Conservation (phyloP, 2,797 vertebrate species). For the Epinephelus coioides region DNA sequence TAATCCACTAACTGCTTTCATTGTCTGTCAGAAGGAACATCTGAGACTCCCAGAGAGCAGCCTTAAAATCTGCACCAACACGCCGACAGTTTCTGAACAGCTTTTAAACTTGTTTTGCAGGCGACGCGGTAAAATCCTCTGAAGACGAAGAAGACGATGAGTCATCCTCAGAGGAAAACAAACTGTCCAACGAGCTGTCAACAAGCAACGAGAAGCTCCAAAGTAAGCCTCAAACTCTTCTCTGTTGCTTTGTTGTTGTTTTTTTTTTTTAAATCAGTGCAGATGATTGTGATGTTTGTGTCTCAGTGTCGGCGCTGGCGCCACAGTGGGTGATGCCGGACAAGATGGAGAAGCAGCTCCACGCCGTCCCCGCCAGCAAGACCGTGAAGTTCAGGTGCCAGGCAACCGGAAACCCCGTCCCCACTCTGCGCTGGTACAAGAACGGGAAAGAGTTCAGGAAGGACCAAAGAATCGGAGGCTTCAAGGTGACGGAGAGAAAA, state of each 20-base stretch:
- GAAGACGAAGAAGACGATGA: constrained; percentile 93
- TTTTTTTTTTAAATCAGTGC: neutral
- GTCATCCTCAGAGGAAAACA: constrained; percentile 94
- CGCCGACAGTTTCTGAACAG: no score
- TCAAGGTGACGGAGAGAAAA: constrained; percentile 85
- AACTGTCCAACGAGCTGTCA: constrained; percentile 77
- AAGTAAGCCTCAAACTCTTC: constrained; percentile 52
- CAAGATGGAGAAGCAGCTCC: constrained; percentile 94
- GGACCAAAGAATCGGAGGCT: constrained; percentile 93
- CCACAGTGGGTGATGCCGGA: constrained; percentile 92
- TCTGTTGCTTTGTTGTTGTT: neutral
- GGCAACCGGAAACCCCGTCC: constrained; percentile 89
- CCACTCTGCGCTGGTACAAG: constrained; percentile 91
- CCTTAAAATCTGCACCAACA: neutral
- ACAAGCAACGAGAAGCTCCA: constrained; percentile 77
- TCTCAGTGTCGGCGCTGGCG: constrained; percentile 84
- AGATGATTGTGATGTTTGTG: neutral
- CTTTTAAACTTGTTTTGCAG: constrained; percentile 66
- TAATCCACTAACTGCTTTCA: constrained; percentile 19
- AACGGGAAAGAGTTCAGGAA: constrained; percentile 92
- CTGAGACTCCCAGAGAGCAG: neutral
- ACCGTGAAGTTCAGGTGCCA: constrained; percentile 93
- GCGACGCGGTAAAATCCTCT: constrained; percentile 88
- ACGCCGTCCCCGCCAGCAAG: constrained; percentile 89
- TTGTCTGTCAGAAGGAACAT: constrained; percentile 9